Conservation (phyloP, 2,797 vertebrate species). For the Xerus rutilus region DNA sequence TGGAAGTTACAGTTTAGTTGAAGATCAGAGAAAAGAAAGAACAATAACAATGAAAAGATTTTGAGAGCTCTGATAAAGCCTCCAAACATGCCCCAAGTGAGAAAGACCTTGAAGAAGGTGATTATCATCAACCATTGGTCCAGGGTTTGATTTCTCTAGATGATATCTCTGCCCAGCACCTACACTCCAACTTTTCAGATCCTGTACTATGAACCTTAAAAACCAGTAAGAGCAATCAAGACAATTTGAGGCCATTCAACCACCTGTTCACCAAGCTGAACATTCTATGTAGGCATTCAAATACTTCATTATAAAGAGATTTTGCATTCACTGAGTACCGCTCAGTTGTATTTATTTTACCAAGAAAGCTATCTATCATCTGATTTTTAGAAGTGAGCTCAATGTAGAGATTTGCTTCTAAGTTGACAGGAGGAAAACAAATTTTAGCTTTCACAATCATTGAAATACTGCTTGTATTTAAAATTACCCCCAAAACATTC, state of each 20-base stretch:
- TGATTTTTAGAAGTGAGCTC: constrained; percentile 53
- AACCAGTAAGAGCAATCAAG: constrained; percentile 41
- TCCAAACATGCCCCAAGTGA: background rate
- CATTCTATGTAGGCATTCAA: background rate
- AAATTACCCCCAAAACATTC: constrained; percentile 55
- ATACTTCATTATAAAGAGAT: constrained; percentile 11
- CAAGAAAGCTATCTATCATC: constrained; percentile 32
- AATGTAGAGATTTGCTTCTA: constrained; percentile 34
- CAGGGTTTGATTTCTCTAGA: constrained; percentile 32
- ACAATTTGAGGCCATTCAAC: constrained; percentile 5
- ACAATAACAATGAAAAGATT: constrained; percentile 32
- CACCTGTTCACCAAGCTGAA: constrained; percentile 39
- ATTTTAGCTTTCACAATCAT: constrained; percentile 37
- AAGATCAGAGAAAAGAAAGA: constrained; percentile 39
- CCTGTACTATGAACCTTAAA: background rate
- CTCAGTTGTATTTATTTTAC: constrained; percentile 46
- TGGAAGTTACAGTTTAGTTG: background rate
- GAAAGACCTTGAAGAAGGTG: background rate
- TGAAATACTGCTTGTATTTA: constrained; percentile 15
- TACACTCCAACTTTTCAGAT: constrained; percentile 41
- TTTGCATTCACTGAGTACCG: background rate
- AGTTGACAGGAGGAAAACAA: constrained; percentile 33
- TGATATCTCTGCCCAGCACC: background rate
- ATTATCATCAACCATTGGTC: background rate
- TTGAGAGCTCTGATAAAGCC: background rate